Base-by-base conservation (phyloP, 2,888 invertebrate species). In the Teleiodes luculella region DNA sequence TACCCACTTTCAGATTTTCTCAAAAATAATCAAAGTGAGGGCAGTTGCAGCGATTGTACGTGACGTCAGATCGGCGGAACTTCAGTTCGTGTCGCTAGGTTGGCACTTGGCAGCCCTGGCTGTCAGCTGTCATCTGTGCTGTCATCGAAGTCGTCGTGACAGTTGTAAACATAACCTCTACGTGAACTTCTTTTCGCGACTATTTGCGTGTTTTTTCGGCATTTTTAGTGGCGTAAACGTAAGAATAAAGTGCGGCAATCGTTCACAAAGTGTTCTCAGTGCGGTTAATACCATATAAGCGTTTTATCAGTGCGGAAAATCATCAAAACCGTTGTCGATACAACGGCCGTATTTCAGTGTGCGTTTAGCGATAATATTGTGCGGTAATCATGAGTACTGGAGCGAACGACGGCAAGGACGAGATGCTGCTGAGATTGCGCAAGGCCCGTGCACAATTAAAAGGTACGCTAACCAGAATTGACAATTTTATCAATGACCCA, bases 401-500 rank as follows among this genome's bases (percentile, higher is more conserved):
- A n/a, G 14, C 37, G 11, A 3, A 37, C 33, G n/a, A 8, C 4
- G 33, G 2, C 33, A 11, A 8, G 37, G 37, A 41, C 5, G 46
- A 46, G 30, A 6, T 2, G 3, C 11, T 47, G 13, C 14, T 14
- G 11, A 8, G n/a, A 7, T 18, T 47, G 10, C 31, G 47, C 1
- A 3, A 14, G 2, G 1, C 31, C 5, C 31, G 52, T 3, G 43
- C 18, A 31, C 33, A 43, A 4, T 33, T 52, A 7, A 52, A 52
- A 33, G 52, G 43, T 31, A 47, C 46, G 1, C 11, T 54, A 6
- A 54, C 54, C 1, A 33, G 49, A 13, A 54, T 49, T 45, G 49
- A 54, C 16, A 49, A 43, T n/a, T 54, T 43, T 47, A 30, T 43
- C 6, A 49, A 11, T 28, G 54, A 54, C 18, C 47, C 49, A 1